Evolutionary conservation across 53 echinoderm and acorn worm genomes (phyloP).

Genomic region (Patiria pectinifera): DNA sequence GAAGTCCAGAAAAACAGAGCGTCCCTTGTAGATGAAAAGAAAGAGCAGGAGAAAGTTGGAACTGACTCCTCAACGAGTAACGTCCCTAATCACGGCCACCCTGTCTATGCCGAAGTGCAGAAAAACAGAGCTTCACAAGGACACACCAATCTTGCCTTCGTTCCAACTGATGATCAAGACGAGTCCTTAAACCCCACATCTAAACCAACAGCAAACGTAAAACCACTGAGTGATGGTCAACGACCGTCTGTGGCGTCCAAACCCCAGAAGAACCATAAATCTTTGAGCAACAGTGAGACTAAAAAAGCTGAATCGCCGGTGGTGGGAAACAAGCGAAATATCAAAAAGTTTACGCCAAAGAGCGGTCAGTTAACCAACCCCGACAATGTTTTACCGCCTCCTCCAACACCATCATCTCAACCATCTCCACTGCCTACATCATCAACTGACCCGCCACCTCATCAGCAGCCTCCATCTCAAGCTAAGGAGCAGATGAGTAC

Average conservation of each 20-base stretch:
- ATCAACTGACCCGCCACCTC: not conserved
- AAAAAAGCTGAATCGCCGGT: not conserved
- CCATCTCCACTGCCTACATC: not conserved
- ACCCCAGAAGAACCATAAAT: not conserved
- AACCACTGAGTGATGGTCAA: not conserved
- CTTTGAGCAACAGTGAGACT: not conserved
- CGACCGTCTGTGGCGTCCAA: not conserved
- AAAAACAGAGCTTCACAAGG: not conserved
- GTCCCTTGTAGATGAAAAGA: not conserved
- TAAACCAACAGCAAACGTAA: conserved; percentile 16
- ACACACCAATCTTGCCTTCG: not conserved
- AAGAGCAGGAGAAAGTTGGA: not conserved
- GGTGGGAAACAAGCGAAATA: not conserved
- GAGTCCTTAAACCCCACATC: not conserved
- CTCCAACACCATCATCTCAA: not conserved
- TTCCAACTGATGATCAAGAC: not conserved
- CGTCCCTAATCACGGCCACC: not conserved
- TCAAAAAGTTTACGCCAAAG: conserved; percentile 16
- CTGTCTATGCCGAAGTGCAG: conserved; percentile 19
- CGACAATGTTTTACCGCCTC: not conserved
- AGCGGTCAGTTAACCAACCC: not conserved
- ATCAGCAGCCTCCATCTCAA: not conserved
- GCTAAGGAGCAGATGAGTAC: not conserved
- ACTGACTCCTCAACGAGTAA: not conserved
- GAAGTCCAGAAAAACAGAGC: conserved; percentile 1